phyloP scores from a whole-genome alignment of 1,140 invertebrate species.

The Delia radicum region DNA sequence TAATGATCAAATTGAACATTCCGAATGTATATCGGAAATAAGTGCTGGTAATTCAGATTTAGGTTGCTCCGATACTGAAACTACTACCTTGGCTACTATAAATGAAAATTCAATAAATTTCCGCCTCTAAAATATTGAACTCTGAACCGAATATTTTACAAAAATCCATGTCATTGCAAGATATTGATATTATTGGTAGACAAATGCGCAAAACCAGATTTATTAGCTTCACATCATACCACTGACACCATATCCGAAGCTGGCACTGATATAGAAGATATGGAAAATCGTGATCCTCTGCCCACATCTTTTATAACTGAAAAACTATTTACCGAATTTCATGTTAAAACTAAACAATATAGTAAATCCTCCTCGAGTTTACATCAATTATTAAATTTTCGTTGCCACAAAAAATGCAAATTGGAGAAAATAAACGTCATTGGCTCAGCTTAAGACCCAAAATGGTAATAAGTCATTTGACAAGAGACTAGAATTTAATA shows the following conservation, averaged over 20 bases:
- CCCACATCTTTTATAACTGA: constrained; percentile 64
- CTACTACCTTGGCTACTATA: constrained; percentile 45
- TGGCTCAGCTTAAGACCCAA: constrained; percentile 35
- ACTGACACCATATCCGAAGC: constrained; percentile 47
- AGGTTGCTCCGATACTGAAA: constrained; percentile 43
- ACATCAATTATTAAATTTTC: constrained; percentile 56
- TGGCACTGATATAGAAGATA: constrained; percentile 47
- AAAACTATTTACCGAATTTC: constrained; percentile 64
- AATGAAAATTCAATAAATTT: constrained; percentile 38
- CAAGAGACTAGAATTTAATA: constrained; percentile 28
- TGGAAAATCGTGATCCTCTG: constrained; percentile 41
- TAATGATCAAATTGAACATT: constrained; percentile 26
- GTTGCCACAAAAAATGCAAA: constrained; percentile 49
- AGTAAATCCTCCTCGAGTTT: constrained; percentile 64
- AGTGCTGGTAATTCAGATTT: constrained; percentile 36
- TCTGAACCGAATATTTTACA: constrained; percentile 31
- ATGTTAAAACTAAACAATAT: constrained; percentile 63
- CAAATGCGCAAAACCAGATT: constrained; percentile 41
- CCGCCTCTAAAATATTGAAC: constrained; percentile 33
- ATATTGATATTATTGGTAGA: constrained; percentile 45
- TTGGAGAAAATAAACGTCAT: constrained; percentile 40
- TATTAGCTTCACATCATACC: constrained; percentile 35
- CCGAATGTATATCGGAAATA: constrained; percentile 36
- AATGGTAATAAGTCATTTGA: neutral
- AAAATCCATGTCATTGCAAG: constrained; percentile 51